Percentiles rank a stretch among this genome's conserved stretches.
Evolutionary conservation across 2,888 invertebrate genomes (phyloP).

Genomic region (Neoaliturus tenellus): DNA sequence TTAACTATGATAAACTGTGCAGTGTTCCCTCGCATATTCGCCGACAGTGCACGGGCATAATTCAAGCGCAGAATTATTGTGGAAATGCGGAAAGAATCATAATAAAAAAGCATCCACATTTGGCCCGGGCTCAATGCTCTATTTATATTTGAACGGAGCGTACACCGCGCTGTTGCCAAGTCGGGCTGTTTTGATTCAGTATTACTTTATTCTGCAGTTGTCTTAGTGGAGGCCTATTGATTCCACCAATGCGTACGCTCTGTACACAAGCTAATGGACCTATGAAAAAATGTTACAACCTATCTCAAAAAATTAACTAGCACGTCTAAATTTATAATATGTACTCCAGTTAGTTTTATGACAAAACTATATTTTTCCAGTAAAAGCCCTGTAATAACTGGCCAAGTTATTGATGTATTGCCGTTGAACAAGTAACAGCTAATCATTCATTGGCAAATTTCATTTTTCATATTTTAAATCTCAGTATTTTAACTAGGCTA

Average conservation of each 20-base stretch:
- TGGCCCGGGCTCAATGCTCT: slow-evolving; percentile 35
- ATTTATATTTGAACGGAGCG: slow-evolving; percentile 43
- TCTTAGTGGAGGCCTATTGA: slow-evolving; percentile 46
- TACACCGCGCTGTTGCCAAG: slow-evolving; percentile 42
- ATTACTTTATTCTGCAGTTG: slow-evolving; percentile 42
- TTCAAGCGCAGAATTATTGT: slow-evolving; percentile 10
- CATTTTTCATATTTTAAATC: too few species aligned
- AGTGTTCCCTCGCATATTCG: not conserved
- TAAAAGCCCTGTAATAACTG: too few species aligned
- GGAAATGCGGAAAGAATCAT: slow-evolving; percentile 33
- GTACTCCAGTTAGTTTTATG: too few species aligned
- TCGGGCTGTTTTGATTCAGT: slow-evolving; percentile 37
- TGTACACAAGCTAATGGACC: not conserved
- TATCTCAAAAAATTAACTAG: too few species aligned
- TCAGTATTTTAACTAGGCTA: too few species aligned
- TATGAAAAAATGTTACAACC: too few species aligned
- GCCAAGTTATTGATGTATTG: too few species aligned
- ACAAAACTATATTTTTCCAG: too few species aligned
- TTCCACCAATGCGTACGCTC: slow-evolving; percentile 27
- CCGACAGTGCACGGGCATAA: slow-evolving; percentile 13
- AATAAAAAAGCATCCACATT: slow-evolving; percentile 40
- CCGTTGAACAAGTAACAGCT: too few species aligned
- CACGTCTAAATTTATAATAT: too few species aligned
- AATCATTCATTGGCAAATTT: too few species aligned
- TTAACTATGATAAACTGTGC: not conserved